Base-by-base conservation (phyloP, 2,113 vertebrate genomes). In the Sarotherodon lohbergeri region DNA sequence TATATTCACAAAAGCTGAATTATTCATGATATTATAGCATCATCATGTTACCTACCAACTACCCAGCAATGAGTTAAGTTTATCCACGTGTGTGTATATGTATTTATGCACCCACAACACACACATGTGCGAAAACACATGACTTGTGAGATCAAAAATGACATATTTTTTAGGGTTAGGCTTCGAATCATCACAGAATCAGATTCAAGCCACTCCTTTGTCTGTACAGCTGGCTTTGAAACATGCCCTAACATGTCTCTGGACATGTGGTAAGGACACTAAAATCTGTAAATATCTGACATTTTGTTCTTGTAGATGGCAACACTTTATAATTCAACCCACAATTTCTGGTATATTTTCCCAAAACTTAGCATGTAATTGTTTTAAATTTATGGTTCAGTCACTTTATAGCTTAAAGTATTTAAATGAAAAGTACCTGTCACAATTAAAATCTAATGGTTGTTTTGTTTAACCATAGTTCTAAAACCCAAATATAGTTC, bases 21-120 rank as follows among this genome's bases (percentile, higher is more conserved):
- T 19, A 48, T 0, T 29, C 41, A 48, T 29, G 5, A 46, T 46
- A 27, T 27, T 24, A 43, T 73, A 46, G 41, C 22, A 73, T 27
- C 68, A 24, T 27, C 68, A 27, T 27, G 41, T 17, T 27, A 27
- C 22, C 22, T 46, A 5, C 22, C 22, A 73, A 17, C 68, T 17
- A 3, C 14, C 22, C 8, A 17, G 41, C 13, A 46, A 46, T 73
- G 68, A 46, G 41, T 16, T 73, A 10, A 1, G 5, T 46, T 73
- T 43, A 17, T 24, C 66, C 8, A 16, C 0, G n/a, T 41, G 34
- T 22, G n/a, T 12, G 4, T 22, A 2, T 0, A 0, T 66, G n/a
- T 24, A 73, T 73, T 46, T 73, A 73, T 73, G 22, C 1, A 73
- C 13, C 22, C 22, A 46, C 5, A 73, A 3, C 68, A 27, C 39